Evolutionary conservation across 2,797 vertebrate genomes (phyloP).

Genomic region (Coregonus ussuriensis): DNA sequence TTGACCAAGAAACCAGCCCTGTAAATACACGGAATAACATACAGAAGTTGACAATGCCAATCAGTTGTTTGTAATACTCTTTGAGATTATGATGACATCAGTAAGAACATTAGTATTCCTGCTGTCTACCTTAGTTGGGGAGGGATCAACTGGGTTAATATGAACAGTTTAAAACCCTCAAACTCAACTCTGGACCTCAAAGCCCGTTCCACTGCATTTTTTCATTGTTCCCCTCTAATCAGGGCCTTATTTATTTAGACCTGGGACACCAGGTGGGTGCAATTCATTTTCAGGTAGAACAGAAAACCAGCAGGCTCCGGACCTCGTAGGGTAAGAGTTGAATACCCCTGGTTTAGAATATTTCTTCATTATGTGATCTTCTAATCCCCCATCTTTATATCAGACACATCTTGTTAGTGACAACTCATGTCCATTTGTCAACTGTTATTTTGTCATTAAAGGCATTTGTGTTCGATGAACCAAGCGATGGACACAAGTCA

Average conservation of each 20-base stretch:
- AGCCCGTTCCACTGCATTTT: no score
- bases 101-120: slow-evolving; percentile 13
- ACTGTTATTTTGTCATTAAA: neutral
- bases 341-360: neutral
- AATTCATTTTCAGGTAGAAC: no score
- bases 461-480: neutral
- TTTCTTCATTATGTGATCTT: slow-evolving; percentile 17
- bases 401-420: slow-evolving; percentile 24
- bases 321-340: no score
- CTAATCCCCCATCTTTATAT: slow-evolving; percentile 18
- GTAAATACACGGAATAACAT: neutral
- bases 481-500: neutral
- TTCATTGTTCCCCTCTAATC: no score
- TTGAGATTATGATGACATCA: neutral
- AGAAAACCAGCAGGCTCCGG: no score
- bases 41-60: neutral
- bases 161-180: neutral
- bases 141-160: slow-evolving; percentile 13
- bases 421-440: neutral
- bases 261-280: no score
- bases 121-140: slow-evolving; percentile 19
- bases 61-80: neutral
- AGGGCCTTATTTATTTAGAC: no score
- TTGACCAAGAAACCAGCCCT: neutral
- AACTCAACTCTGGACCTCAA: no score